A percentile compares a stretch with the other conserved stretches of the same genome.
These are phyloP conservation scores for Hydra vulgaris DNA, from an alignment of 30 jellyfish, hydroid and myxozoan species.

Conservation along the genomic window DNA sequence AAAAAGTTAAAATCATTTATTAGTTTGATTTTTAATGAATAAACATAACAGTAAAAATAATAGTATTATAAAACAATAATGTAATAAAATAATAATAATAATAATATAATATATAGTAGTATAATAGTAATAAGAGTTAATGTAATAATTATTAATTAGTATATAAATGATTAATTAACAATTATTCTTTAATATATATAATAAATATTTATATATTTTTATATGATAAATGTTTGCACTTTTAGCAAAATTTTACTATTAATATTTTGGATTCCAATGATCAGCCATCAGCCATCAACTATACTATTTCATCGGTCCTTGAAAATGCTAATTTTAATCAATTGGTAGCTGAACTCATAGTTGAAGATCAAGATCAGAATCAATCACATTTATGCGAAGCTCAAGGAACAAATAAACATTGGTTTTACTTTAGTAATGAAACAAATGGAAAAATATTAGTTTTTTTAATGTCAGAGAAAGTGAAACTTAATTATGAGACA, in stretches of 20 bases:
- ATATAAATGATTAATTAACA: no score
- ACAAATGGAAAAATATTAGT: constrained; percentile 19
- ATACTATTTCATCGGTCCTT: constrained; percentile 8
- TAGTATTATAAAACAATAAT: no score
- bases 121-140: no score
- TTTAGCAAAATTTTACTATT: constrained; percentile 25
- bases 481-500: constrained; percentile 8
- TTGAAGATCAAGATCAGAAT: constrained; percentile 3
- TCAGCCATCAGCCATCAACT: constrained; percentile 37
- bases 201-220: no score
- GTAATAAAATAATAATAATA: no score
- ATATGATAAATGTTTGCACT: no score
- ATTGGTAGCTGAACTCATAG: neutral
- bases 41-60: no score
- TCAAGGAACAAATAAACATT: constrained; percentile 8
- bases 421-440: constrained; percentile 1
- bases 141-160: no score
- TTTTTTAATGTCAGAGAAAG: neutral
- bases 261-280: constrained; percentile 51
- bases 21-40: no score
- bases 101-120: no score
- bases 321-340: constrained; percentile 5
- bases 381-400: constrained; percentile 9
- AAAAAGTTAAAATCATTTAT: no score
- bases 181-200: no score